Base-by-base conservation (phyloP, 2,888 invertebrate species). In the Liopterus haemorrhoidalis region DNA sequence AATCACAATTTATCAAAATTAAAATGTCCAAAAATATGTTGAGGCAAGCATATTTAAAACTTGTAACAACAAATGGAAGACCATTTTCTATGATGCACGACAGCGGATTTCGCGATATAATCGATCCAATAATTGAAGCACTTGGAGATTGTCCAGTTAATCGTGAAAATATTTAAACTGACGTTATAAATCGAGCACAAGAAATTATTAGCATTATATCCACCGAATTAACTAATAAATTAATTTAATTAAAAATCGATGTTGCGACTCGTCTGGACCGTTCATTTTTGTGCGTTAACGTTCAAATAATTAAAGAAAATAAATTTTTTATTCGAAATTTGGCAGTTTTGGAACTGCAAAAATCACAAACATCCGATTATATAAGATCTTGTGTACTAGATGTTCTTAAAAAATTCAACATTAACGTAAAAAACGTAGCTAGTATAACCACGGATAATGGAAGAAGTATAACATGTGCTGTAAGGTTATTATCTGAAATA, bases 201-300 rank as follows among this genome's bases (percentile, higher is more conserved):
- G 22, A 22, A 22, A 22, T 22, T 8, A 8, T 22, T 22, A 22
- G 8, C 8, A 22, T 8, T 8, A 22, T 22, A 5, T 22, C 22
- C 8, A 22, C 22, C 5, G 22, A 22, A 8, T 5, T 22, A 22
- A 22, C 5, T 22, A 8, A 5, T 22, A 8, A 8, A 8, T 22
- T 22, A 22, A n/a, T 4, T 8, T 30, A 12, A 30, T 30, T 30
- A 30, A 30, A 30, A 30, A 30, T 30, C 4, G 30, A 5, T 11
- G 12, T 11, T n/a, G 30, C 30, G 8, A 30, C n/a, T n/a, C 6
- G 30, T n/a, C 11, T 8, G 8, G 30, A 30, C 15, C 30, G 30
- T 6, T 30, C 30, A n/a, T 30, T 30, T 30, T 30, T 30, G 12
- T 12, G 30, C 6, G 30, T 30, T 11, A 30, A 30, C 11, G 30